Percentiles rank a stretch among this genome's conserved stretches.
These are phyloP conservation scores for Neosilurus mollespiculum DNA, from an alignment of 2,797 vertebrate genomes.

Conservation along the genomic window DNA sequence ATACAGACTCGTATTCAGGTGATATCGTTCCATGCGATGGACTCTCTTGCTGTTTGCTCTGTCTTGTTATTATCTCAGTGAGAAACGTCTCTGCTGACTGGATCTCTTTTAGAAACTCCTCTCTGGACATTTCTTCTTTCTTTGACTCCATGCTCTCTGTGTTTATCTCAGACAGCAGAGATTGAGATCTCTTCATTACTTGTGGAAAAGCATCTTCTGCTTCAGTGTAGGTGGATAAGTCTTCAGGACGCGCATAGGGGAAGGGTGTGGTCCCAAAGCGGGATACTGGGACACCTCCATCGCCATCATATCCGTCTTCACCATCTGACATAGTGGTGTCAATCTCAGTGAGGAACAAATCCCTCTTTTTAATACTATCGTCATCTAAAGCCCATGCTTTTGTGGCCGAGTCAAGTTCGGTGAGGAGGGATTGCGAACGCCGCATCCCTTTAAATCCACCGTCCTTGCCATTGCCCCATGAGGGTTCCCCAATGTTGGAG, in stretches of 20 bases:
- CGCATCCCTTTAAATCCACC: slow-evolving; percentile 72
- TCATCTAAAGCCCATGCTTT: slow-evolving; percentile 65
- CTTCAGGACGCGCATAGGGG: slow-evolving; percentile 64
- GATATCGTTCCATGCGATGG: slow-evolving; percentile 70
- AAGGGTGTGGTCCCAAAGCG: slow-evolving; percentile 64
- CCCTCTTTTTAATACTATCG: slow-evolving; percentile 60
- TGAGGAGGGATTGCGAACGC: slow-evolving; percentile 73
- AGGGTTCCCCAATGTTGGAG: slow-evolving; percentile 62
- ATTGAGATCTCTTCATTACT: slow-evolving; percentile 72
- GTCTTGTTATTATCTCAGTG: slow-evolving; percentile 80
- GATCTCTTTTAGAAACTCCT: slow-evolving; percentile 78
- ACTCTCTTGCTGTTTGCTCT: slow-evolving; percentile 58
- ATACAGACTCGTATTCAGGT: slow-evolving; percentile 80
- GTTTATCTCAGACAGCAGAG: slow-evolving; percentile 69
- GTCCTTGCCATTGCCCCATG: slow-evolving; percentile 59
- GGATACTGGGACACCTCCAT: slow-evolving; percentile 52
- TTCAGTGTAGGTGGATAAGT: slow-evolving; percentile 68
- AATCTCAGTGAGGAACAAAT: slow-evolving; percentile 81
- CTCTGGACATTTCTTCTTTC: slow-evolving; percentile 75
- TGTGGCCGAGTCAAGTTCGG: slow-evolving; percentile 71
- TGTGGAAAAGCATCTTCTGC: slow-evolving; percentile 72
- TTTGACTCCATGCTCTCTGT: slow-evolving; percentile 60
- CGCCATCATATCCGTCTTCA: slow-evolving; percentile 57
- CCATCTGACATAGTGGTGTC: slow-evolving; percentile 67
- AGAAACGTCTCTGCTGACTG: slow-evolving; percentile 81